Conservation (phyloP, 2,888 invertebrate species). For the Drymonia ruficornis region DNA sequence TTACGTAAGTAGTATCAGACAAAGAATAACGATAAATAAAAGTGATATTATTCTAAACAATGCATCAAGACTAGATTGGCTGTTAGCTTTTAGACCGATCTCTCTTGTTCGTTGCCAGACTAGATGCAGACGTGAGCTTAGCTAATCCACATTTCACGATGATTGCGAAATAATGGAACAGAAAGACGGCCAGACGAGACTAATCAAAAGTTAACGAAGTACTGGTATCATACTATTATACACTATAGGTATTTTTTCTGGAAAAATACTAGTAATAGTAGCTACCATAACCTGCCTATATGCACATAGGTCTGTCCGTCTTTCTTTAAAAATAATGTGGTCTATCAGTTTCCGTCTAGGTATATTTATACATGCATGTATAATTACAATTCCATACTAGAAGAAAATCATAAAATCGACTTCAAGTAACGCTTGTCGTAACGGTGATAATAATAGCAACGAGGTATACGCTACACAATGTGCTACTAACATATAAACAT, state of each 20-base stretch:
- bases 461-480: constrained; percentile 16
- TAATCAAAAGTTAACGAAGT: constrained; percentile 7
- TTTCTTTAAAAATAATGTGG: too few species aligned
- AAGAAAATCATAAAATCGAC: too few species aligned
- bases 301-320: too few species aligned
- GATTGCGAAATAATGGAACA: constrained; percentile 16
- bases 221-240: not conserved
- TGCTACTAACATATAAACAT: constrained; percentile 31
- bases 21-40: not conserved
- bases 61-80: not conserved
- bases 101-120: constrained; percentile 12
- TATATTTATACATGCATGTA: too few species aligned
- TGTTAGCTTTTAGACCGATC: constrained; percentile 2
- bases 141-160: constrained; percentile 21
- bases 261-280: too few species aligned
- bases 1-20: not conserved
- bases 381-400: too few species aligned
- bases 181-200: constrained; percentile 13
- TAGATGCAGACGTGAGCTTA: constrained; percentile 16
- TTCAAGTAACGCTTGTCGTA: too few species aligned
- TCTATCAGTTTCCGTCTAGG: too few species aligned
- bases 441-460: not conserved
- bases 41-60: not conserved
- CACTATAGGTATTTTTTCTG: too few species aligned
- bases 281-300: too few species aligned